Evolutionary conservation across 2,888 invertebrate genomes (phyloP).

Genomic region (Scaptomyza parva): DNA sequence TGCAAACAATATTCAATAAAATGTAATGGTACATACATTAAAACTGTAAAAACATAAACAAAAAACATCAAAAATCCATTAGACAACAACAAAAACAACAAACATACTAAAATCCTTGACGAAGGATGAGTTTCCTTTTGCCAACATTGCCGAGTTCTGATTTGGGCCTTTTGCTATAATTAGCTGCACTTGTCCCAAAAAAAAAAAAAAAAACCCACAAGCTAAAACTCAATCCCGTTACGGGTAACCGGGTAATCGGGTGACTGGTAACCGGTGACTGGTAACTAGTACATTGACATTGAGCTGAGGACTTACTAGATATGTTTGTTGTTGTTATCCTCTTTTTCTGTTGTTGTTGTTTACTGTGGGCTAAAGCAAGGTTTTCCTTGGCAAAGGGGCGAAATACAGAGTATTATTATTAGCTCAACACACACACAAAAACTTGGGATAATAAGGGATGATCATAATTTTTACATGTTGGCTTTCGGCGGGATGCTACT

Average conservation of each 20-base stretch:
- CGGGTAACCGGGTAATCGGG: constrained; percentile 15
- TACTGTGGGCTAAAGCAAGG: constrained; percentile 38
- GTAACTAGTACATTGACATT: constrained; percentile 46
- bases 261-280: constrained; percentile 15
- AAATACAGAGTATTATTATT: constrained; percentile 65
- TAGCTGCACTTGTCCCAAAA: constrained; percentile 67
- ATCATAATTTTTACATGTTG: constrained; percentile 80
- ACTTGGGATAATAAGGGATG: constrained; percentile 80
- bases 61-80: constrained; percentile 75
- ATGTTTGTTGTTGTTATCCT: constrained; percentile 45
- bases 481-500: too few species aligned
- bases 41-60: constrained; percentile 46
- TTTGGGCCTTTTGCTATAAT: constrained; percentile 61
- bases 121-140: constrained; percentile 36
- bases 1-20: not conserved
- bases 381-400: not conserved
- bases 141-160: not conserved
- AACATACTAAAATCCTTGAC: constrained; percentile 44
- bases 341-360: too few species aligned
- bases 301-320: constrained; percentile 44
- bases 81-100: constrained; percentile 21
- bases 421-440: constrained; percentile 77
- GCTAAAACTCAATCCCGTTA: not conserved
- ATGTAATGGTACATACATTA: not conserved
- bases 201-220: not conserved